These are phyloP conservation scores for Apis cerana DNA, from an alignment of 1,140 invertebrate species.

Conservation along the genomic window DNA sequence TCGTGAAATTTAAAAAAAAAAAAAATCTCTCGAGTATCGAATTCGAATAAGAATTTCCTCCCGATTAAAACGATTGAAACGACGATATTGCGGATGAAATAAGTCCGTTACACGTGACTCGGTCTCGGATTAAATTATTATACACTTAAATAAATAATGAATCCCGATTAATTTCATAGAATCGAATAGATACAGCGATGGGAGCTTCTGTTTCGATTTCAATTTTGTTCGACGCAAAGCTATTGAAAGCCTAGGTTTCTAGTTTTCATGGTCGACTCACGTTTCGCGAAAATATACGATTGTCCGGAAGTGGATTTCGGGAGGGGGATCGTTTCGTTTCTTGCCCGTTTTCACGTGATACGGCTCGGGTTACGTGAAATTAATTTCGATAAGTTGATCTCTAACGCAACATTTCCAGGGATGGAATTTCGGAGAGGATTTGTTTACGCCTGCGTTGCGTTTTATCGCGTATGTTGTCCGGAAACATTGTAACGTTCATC, in stretches of 20 bases:
- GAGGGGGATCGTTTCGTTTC: neutral
- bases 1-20: no score
- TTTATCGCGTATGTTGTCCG: neutral
- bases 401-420: neutral
- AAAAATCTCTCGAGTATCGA: neutral
- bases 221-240: neutral
- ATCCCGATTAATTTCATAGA: neutral
- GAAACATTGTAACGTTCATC: no score
- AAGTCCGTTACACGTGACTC: neutral
- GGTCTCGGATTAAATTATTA: no score
- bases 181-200: neutral
- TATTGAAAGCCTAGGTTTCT: neutral
- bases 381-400: constrained; percentile 1
- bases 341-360: neutral
- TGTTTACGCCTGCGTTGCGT: neutral
- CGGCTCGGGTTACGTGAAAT: neutral
- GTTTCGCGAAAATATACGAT: neutral
- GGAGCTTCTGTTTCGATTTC: neutral
- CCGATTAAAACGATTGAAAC: neutral
- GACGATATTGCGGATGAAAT: neutral
- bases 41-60: neutral
- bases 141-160: no score
- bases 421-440: neutral
- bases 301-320: neutral
- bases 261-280: neutral